These are phyloP conservation scores for Eupithecia insigniata DNA, from an alignment of 2,888 invertebrate genomes.

Conservation along the genomic window DNA sequence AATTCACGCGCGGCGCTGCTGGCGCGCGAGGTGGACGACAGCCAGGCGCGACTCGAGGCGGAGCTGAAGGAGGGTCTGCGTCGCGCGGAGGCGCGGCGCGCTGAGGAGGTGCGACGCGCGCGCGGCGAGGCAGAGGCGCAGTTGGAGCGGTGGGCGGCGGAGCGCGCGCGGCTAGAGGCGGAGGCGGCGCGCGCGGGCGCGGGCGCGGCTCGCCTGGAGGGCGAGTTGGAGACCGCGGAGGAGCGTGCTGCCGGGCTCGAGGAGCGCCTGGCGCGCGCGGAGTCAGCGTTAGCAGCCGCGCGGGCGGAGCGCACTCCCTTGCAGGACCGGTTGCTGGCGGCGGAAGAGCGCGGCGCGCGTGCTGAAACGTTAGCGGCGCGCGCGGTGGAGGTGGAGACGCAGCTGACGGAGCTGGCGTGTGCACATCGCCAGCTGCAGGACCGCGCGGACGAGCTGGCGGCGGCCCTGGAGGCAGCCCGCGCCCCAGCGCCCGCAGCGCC, in stretches of 20 bases:
- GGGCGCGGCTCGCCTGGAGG: conserved; percentile 67
- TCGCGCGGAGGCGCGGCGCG: conserved; percentile 92
- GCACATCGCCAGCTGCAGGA: conserved; percentile 66
- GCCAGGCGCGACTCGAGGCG: conserved; percentile 91
- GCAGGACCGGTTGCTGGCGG: conserved; percentile 88
- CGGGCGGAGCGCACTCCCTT: conserved; percentile 65
- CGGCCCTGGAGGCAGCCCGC: conserved; percentile 28
- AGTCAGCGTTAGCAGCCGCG: conserved; percentile 19
- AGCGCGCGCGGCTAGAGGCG: conserved; percentile 85
- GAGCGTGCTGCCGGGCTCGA: conserved; percentile 13
- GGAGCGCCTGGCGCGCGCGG: conserved; percentile 38
- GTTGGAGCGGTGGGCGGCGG: conserved; percentile 93
- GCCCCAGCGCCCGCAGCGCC: conserved; percentile 14
- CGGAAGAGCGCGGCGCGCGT: conserved; percentile 63
- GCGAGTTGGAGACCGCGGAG: conserved; percentile 47
- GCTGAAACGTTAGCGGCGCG: conserved; percentile 90
- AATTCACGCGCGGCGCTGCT: conserved; percentile 91
- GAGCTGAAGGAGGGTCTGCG: conserved; percentile 79
- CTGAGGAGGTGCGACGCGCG: conserved; percentile 90
- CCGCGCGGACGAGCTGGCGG: conserved; percentile 47
- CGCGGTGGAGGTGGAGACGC: conserved; percentile 47
- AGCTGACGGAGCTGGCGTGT: conserved; percentile 37
- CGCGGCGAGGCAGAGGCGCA: conserved; percentile 93
- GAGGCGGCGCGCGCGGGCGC: conserved; percentile 40
- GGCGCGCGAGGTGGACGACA: conserved; percentile 96